Base-by-base conservation (phyloP, 2,113 vertebrate species). In the Hemicordylus capensis region DNA sequence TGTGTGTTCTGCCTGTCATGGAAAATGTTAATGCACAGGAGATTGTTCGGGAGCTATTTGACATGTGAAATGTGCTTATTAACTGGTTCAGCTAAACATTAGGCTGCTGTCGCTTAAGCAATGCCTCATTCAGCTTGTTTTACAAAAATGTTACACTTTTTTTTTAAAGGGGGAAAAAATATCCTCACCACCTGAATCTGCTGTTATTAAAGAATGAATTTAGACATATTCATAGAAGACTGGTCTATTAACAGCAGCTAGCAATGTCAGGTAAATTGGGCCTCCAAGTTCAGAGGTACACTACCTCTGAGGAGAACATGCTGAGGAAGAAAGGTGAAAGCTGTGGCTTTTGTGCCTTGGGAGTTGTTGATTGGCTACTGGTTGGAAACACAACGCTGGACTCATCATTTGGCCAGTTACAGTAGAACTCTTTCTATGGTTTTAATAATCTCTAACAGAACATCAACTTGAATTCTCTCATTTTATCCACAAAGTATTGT, bases 1-100 rank as follows among this genome's bases (percentile, higher is more conserved):
- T 19, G 24, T 86, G 77, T 14, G 51, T 79, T 48, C 11, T 42
- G 76, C 19, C n/a, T 77, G 51, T 85, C 2, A 24, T 34, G 80
- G 61, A 46, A 80, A 39, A 39, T 39, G 59, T 79, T 66, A 81
- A 61, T 34, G 81, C 24, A 61, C 19, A 64, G n/a, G 56, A 83
- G 66, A 82, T 56, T 83, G 61, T 70, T 74, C 76, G 48, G 70
- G 15, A 69, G 54, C 44, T 80, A n/a, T 37, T 72, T 90, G 72
- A 81, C 76, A 75, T 75, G 59, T 20, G 76, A 81, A 48, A 67
- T 72, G n/a, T 39, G 4, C 39, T 72, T 85, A 89, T 81, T 77
- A 88, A 66, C 67, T 81, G 79, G 58, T 63, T 76, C 10, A 9
- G 58, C 63, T 73, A 76, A 93, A 84, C 76, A 73, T 28, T 87